Evolutionary conservation across 1,140 invertebrate genomes (phyloP).

Genomic region (Zaprionus africanus): DNA sequence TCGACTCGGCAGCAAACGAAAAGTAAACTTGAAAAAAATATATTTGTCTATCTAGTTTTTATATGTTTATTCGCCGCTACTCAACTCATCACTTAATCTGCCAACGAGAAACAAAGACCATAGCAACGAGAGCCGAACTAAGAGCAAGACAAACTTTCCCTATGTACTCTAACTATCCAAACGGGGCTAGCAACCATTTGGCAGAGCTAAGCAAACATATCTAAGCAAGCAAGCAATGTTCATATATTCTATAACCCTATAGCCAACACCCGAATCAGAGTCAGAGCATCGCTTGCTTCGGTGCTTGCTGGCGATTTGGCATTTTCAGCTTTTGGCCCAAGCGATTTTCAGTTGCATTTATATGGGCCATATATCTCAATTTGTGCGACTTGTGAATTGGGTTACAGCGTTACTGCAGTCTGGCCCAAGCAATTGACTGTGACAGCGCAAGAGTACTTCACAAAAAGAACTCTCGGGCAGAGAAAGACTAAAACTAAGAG

Average conservation of each 20-base stretch:
- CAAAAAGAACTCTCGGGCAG: not conserved
- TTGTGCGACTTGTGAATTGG: conserved; percentile 56
- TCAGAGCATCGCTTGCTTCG: conserved; percentile 8
- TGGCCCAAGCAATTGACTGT: conserved; percentile 47
- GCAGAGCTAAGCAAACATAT: not conserved
- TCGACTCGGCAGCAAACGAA: conserved; percentile 29
- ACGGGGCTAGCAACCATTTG: not conserved
- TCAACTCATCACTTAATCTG: conserved; percentile 67
- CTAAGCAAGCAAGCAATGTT: not conserved
- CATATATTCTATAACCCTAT: not conserved
- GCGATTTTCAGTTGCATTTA: conserved; percentile 44
- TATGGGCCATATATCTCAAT: conserved; percentile 60
- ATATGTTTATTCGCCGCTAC: conserved; percentile 41
- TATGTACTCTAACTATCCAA: conserved; percentile 11
- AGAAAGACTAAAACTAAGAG: not conserved
- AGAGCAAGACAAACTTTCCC: conserved; percentile 41
- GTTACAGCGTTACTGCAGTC: conserved; percentile 40
- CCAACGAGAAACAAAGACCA: conserved; percentile 53
- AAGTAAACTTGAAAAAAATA: conserved; percentile 51
- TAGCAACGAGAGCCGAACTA: conserved; percentile 16
- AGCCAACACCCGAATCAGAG: too few relatives aligned
- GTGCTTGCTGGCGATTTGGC: not conserved
- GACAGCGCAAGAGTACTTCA: conserved; percentile 30
- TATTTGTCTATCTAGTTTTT: conserved; percentile 56
- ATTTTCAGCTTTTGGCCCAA: conserved; percentile 14